Percentiles rank a stretch among this genome's conserved stretches.
These are phyloP conservation scores for Pristiophorus japonicus DNA, from an alignment of 2,113 vertebrate species.

Conservation along the genomic window DNA sequence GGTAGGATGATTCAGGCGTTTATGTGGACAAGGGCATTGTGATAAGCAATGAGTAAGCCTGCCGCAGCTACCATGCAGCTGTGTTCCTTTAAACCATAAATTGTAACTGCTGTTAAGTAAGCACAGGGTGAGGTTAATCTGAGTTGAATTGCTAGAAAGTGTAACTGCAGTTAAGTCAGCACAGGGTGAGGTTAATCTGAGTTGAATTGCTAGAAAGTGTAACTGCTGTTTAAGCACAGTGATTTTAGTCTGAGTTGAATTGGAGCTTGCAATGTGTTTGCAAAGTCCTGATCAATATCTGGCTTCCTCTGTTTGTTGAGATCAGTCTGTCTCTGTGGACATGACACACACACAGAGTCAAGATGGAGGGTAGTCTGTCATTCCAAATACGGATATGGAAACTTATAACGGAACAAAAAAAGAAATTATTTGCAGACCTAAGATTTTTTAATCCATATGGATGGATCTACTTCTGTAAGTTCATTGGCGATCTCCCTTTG, in stretches of 20 bases:
- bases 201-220: neutral
- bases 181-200: neutral
- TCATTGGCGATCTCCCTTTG: neutral
- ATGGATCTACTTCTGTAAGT: neutral
- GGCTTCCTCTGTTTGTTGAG: neutral
- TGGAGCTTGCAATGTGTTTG: neutral
- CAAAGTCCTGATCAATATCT: neutral
- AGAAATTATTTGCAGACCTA: neutral
- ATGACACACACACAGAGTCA: neutral
- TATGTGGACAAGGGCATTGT: too few relatives aligned
- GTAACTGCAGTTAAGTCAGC: neutral
- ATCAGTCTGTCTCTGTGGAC: neutral
- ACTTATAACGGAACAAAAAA: neutral
- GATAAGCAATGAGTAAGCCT: too few relatives aligned
- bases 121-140: too few relatives aligned
- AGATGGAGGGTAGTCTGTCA: neutral
- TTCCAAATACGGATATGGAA: neutral
- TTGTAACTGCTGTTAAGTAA: too few relatives aligned
- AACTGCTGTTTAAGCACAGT: neutral
- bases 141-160: too few relatives aligned
- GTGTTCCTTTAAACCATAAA: neutral
- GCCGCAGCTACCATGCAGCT: neutral
- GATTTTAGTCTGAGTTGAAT: neutral
- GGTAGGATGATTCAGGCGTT: too few relatives aligned
- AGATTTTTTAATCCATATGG: neutral